phyloP scores from a whole-genome alignment of 1,140 invertebrate species.

The Sycophila sp. region DNA sequence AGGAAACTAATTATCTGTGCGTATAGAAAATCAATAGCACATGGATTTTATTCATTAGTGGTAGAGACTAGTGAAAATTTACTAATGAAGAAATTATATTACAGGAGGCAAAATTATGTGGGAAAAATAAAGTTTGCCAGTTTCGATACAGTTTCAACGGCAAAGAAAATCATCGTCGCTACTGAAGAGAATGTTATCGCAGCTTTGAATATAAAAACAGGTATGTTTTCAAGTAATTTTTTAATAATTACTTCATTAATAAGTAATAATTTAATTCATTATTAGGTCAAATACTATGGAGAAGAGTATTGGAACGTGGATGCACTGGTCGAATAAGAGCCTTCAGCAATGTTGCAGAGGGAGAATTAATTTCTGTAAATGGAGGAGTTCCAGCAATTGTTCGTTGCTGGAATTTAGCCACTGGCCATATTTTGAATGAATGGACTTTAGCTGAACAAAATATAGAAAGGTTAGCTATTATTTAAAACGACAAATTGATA shows the following conservation, averaged over 20 bases:
- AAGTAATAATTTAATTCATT: conserved; percentile 11
- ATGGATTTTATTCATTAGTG: too few relatives aligned
- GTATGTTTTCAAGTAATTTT: conserved; percentile 61
- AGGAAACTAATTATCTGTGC: too few relatives aligned
- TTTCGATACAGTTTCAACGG: conserved; percentile 79
- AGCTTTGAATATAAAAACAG: conserved; percentile 83
- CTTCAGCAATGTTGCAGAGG: conserved; percentile 69
- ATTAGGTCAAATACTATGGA: conserved; percentile 81
- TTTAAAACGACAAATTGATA: not conserved
- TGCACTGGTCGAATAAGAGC: conserved; percentile 59
- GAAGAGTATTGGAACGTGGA: conserved; percentile 79
- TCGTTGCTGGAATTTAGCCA: conserved; percentile 79
- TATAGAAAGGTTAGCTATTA: conserved; percentile 56
- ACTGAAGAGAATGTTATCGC: conserved; percentile 90
- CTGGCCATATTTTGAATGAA: conserved; percentile 71
- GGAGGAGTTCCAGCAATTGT: conserved; percentile 78
- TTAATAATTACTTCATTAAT: conserved; percentile 26
- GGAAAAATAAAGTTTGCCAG: conserved; percentile 83
- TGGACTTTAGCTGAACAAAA: conserved; percentile 64
- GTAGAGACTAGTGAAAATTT: too few relatives aligned
- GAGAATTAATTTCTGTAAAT: conserved; percentile 77
- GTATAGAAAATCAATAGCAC: too few relatives aligned
- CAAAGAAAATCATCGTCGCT: conserved; percentile 84
- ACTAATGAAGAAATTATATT: conserved; percentile 57
- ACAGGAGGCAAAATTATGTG: conserved; percentile 85